phyloP scores from a whole-genome alignment of 2,888 invertebrate genomes.

The Drosophila recens region DNA sequence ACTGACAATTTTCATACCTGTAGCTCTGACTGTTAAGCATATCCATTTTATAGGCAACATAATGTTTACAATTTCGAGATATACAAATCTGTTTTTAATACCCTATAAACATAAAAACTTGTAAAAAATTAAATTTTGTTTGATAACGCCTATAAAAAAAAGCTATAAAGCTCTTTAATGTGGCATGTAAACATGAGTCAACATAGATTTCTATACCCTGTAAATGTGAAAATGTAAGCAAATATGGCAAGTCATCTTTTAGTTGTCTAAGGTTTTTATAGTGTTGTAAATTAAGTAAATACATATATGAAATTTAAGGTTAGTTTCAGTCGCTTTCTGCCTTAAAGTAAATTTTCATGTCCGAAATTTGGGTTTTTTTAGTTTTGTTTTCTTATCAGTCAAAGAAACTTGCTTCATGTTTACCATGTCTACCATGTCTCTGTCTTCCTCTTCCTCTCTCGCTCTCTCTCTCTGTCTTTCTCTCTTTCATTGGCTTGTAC shows the following conservation, averaged over 20 bases:
- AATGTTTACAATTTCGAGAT: not conserved
- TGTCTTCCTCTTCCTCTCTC: not conserved
- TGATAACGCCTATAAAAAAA: too few relatives aligned
- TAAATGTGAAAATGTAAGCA: too few relatives aligned
- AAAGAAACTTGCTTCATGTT: conserved; percentile 25
- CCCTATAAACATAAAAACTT: too few relatives aligned
- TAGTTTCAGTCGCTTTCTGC: not conserved
- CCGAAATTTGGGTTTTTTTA: not conserved
- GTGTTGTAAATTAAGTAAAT: not conserved
- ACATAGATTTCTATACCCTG: not conserved
- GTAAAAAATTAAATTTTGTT: too few relatives aligned
- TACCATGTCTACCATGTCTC: conserved; percentile 17
- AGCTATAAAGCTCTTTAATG: not conserved
- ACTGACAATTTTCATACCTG: not conserved
- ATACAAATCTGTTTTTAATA: not conserved
- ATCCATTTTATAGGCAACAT: not conserved
- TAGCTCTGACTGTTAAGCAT: not conserved
- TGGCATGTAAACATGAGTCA: not conserved
- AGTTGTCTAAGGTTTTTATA: not conserved
- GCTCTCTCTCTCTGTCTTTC: too few relatives aligned
- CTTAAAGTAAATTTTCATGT: not conserved
- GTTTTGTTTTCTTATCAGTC: conserved; percentile 38
- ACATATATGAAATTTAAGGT: not conserved
- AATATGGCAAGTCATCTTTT: too few relatives aligned
- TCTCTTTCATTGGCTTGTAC: conserved; percentile 32